Conservation (phyloP, 2,797 vertebrate species). For the Rhynchotus rufescens region DNA sequence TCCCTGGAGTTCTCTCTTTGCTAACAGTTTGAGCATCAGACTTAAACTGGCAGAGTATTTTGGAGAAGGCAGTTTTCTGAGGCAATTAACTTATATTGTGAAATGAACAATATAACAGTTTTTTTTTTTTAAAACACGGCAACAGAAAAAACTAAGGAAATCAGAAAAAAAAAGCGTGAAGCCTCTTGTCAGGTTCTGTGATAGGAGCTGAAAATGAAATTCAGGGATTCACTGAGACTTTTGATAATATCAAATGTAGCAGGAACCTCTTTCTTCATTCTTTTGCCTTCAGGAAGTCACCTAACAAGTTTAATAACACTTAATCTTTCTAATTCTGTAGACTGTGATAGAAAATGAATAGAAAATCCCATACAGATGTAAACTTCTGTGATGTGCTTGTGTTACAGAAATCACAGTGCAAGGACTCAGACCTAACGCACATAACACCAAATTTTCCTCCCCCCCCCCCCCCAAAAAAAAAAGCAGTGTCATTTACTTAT, state of each 20-base stretch:
- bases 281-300: not conserved
- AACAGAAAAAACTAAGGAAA: not conserved
- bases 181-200: not conserved
- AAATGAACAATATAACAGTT: not conserved
- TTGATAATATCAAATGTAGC: not conserved
- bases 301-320: not conserved
- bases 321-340: not conserved
- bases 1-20: conserved; percentile 38
- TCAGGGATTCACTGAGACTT: not conserved
- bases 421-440: not conserved
- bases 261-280: not conserved
- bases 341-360: not conserved
- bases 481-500: not conserved
- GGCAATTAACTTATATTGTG: not conserved
- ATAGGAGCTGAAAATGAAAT: not conserved
- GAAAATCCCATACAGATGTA: not conserved
- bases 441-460: not conserved
- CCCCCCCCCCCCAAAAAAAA: not conserved
- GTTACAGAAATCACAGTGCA: not conserved
- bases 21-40: not conserved
- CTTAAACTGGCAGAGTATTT: conserved; percentile 3
- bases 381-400: not conserved
- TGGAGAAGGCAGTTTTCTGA: conserved; percentile 24
- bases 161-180: not conserved
- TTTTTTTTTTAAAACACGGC: not conserved